These are phyloP conservation scores for Trichomycterus rosablanca DNA, from an alignment of 2,113 vertebrate species.

Conservation along the genomic window DNA sequence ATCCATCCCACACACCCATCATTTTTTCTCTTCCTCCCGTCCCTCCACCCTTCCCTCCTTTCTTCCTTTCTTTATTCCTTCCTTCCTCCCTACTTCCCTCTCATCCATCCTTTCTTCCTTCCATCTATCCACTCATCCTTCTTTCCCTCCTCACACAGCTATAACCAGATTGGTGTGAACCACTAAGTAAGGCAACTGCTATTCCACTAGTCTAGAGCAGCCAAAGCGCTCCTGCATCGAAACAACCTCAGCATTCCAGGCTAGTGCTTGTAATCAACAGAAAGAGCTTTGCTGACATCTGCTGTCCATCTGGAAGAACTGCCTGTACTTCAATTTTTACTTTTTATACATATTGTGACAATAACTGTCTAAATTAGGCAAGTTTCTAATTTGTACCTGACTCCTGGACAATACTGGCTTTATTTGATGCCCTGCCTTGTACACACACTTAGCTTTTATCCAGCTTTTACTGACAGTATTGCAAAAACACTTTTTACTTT, in stretches of 20 bases:
- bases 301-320: conserved; percentile 40
- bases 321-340: background rate
- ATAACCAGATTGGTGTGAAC: conserved; percentile 19
- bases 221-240: background rate
- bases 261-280: too few relatives aligned
- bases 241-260: too few relatives aligned
- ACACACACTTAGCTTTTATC: too few relatives aligned
- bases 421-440: too few relatives aligned
- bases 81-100: background rate
- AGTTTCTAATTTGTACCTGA: too few relatives aligned
- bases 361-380: too few relatives aligned
- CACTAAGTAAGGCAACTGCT: conserved; percentile 2
- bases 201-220: conserved; percentile 12
- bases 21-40: background rate
- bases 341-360: background rate
- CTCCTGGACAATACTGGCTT: too few relatives aligned
- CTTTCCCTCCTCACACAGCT: conserved; percentile 7
- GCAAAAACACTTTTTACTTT: too few relatives aligned
- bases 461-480: too few relatives aligned
- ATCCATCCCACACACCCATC: too few relatives aligned
- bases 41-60: too few relatives aligned
- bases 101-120: background rate
- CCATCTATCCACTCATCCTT: conserved; percentile 1
- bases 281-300: conserved; percentile 60
- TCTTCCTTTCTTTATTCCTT: background rate